Evolutionary conservation across 2,797 vertebrate species (phyloP).

Genomic region (Danio tinwini): DNA sequence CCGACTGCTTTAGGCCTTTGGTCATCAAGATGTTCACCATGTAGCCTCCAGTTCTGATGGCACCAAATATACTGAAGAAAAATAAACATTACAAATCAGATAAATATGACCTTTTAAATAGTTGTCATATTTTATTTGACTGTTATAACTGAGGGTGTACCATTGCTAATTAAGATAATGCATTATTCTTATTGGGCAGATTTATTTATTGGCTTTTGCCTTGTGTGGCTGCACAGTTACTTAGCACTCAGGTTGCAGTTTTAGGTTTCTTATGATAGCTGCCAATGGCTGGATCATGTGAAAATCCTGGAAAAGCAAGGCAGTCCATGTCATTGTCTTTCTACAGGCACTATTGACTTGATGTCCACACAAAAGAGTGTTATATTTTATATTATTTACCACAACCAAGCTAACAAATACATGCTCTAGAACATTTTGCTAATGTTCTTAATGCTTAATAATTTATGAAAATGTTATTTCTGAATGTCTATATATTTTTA

Average conservation of each 20-base stretch:
- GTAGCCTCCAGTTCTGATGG: slow-evolving; percentile 96
- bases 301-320: slow-evolving; percentile 10
- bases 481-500: too few species aligned
- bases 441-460: too few species aligned
- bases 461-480: too few species aligned
- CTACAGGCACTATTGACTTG: neutral
- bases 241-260: slow-evolving; percentile 21
- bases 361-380: neutral
- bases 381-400: neutral
- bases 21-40: slow-evolving; percentile 99
- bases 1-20: slow-evolving; percentile 97
- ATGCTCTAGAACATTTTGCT: too few species aligned
- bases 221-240: slow-evolving; percentile 15
- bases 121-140: neutral
- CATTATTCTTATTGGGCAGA: slow-evolving; percentile 11
- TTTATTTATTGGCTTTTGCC: neutral
- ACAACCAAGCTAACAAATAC: too few species aligned
- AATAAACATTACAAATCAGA: neutral
- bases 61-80: slow-evolving; percentile 93
- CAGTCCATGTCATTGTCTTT: slow-evolving; percentile 9
- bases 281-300: neutral
- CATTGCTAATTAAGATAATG: neutral
- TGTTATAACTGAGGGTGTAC: neutral
- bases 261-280: slow-evolving; percentile 18
- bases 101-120: neutral